These are phyloP conservation scores for Mactromeris polynyma DNA, from an alignment of 2,888 invertebrate species.

Conservation along the genomic window DNA sequence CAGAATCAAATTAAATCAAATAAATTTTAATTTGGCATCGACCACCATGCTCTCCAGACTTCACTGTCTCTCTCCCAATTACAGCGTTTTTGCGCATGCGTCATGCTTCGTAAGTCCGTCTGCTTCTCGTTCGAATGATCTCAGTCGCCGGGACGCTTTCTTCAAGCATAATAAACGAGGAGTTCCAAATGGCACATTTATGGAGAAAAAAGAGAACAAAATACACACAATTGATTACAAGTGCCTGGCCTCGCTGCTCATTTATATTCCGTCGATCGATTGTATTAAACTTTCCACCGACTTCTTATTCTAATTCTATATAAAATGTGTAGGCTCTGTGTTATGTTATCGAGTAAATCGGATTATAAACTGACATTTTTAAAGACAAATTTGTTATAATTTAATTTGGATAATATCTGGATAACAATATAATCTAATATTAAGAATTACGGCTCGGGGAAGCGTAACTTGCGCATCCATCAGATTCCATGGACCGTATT, in stretches of 20 bases:
- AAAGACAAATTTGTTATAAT: constrained; percentile 73
- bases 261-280: constrained; percentile 39
- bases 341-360: constrained; percentile 64
- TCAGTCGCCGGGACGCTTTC: background rate
- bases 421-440: constrained; percentile 71
- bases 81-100: background rate
- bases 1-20: background rate
- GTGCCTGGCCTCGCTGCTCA: constrained; percentile 13
- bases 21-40: background rate
- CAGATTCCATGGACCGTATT: constrained; percentile 49
- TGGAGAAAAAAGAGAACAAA: constrained; percentile 16
- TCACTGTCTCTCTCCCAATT: background rate
- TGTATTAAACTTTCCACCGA: constrained; percentile 53
- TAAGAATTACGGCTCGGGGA: constrained; percentile 54
- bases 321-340: constrained; percentile 64
- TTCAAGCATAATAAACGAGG: constrained; percentile 11
- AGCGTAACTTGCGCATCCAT: constrained; percentile 53
- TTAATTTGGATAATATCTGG: constrained; percentile 71
- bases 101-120: background rate
- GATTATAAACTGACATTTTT: constrained; percentile 71
- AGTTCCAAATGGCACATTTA: constrained; percentile 5
- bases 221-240: constrained; percentile 6
- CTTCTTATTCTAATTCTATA: constrained; percentile 65
- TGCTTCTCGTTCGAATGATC: background rate
- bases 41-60: background rate